Evolutionary conservation across 1,140 invertebrate genomes (phyloP).

Genomic region (Cyrtorhinus lividipennis): DNA sequence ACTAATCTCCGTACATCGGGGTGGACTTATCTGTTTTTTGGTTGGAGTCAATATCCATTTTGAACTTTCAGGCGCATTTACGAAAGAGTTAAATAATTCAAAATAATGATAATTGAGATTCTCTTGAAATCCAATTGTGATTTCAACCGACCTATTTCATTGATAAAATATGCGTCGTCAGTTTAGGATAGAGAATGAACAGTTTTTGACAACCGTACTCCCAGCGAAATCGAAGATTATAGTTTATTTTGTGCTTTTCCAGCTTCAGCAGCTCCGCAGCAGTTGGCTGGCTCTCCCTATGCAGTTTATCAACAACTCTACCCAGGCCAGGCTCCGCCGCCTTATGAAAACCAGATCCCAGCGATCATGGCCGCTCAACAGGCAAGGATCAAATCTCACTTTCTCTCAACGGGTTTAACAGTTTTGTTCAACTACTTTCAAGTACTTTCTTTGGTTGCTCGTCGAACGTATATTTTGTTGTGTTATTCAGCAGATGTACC

Average conservation of each 20-base stretch:
- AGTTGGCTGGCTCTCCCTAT: conserved; percentile 16
- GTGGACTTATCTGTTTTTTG: no score
- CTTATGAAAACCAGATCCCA: conserved; percentile 18
- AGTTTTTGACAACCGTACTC: no score
- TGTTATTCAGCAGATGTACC: conserved; percentile 23
- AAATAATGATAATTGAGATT: no score
- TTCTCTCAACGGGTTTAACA: not conserved
- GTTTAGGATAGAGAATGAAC: no score
- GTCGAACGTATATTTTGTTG: conserved; percentile 12
- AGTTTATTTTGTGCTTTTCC: not conserved
- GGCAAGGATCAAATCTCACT: not conserved
- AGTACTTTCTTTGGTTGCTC: not conserved
- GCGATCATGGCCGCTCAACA: conserved; percentile 20
- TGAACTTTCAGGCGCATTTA: no score
- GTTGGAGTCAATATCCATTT: no score
- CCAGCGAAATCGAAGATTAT: no score
- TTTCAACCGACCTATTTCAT: no score
- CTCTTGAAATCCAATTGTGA: no score
- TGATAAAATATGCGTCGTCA: no score
- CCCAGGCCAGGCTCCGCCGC: conserved; percentile 18
- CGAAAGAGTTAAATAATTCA: no score
- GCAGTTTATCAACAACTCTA: conserved; percentile 21
- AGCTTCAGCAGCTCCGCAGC: not conserved
- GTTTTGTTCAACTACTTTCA: not conserved
- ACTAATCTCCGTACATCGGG: no score